Evolutionary conservation across 2,888 invertebrate species (phyloP).

Genomic region (Apantesis nais): DNA sequence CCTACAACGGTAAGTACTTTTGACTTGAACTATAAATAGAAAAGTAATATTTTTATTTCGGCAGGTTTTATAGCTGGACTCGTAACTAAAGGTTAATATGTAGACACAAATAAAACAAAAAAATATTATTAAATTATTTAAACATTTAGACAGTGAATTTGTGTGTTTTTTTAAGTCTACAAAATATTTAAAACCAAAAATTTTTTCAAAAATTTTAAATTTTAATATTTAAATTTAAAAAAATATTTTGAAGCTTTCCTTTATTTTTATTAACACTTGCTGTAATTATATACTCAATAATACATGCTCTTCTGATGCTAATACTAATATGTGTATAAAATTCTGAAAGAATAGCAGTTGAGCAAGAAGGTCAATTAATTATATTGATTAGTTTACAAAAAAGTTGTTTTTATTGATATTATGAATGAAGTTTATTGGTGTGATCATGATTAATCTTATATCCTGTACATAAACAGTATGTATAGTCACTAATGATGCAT

Average conservation of each 20-base stretch:
- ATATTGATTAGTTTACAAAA: background rate
- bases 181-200: background rate
- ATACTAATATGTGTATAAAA: background rate
- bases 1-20: constrained; percentile 88
- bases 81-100: background rate
- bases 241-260: background rate
- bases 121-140: background rate
- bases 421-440: background rate
- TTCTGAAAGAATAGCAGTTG: background rate
- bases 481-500: background rate
- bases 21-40: constrained; percentile 20
- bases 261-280: too few species aligned
- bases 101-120: background rate
- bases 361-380: background rate
- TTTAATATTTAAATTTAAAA: too few species aligned
- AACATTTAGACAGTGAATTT: background rate
- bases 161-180: background rate
- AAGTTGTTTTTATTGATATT: background rate
- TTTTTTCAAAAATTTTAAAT: too few species aligned
- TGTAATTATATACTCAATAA: too few species aligned
- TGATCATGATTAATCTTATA: background rate
- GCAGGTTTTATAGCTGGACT: background rate
- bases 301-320: background rate
- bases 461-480: background rate
- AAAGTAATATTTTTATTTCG: constrained; percentile 13